Conservation (phyloP, 2,888 invertebrate genomes). For the Ectropis crepuscularia region DNA sequence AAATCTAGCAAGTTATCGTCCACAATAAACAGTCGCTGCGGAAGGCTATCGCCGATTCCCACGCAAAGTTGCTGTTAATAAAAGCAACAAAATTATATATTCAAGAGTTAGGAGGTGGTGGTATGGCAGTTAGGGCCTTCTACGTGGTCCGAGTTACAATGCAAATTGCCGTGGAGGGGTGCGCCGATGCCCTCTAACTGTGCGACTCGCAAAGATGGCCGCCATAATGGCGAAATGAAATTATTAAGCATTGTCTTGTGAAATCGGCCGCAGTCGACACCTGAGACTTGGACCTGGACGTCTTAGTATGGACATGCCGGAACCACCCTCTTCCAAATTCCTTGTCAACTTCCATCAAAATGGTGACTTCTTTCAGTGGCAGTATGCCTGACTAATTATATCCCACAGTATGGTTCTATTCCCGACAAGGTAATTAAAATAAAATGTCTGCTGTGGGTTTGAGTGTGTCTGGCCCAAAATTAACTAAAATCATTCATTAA, state of each 20-base stretch:
- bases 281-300: conserved; percentile 72
- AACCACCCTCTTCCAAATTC: background rate
- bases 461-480: too few relatives aligned
- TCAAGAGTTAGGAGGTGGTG: conserved; percentile 84
- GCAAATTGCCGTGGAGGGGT: conserved; percentile 83
- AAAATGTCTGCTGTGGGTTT: background rate
- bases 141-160: conserved; percentile 85
- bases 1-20: conserved; percentile 83
- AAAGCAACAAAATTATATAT: conserved; percentile 85
- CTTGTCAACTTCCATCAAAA: conserved; percentile 12
- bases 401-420: conserved; percentile 29
- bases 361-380: background rate
- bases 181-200: conserved; percentile 83
- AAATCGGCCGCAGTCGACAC: conserved; percentile 84
- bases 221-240: conserved; percentile 84
- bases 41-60: conserved; percentile 83
- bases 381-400: background rate
- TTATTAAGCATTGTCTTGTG: conserved; percentile 85
- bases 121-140: conserved; percentile 80
- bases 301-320: conserved; percentile 69
- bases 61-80: conserved; percentile 84
- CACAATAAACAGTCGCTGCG: conserved; percentile 80
- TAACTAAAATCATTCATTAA: too few relatives aligned
- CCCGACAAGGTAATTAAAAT: background rate
- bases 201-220: conserved; percentile 83